These are phyloP conservation scores for Microctenopoma stevenorrisi DNA, from an alignment of 2,797 vertebrate species.

Conservation along the genomic window DNA sequence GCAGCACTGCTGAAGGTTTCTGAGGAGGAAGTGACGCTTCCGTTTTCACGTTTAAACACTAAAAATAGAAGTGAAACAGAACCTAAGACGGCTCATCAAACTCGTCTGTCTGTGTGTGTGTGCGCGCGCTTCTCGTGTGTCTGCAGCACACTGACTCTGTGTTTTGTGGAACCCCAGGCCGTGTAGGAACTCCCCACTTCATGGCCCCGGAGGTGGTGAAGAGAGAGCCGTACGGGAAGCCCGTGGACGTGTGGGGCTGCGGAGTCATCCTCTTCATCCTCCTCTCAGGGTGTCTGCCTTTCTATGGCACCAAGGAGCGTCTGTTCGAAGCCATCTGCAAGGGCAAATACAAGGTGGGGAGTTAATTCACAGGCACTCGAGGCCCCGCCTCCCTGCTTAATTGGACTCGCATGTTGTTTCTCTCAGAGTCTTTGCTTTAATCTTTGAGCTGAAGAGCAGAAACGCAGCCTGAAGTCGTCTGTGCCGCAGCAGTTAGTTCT, in stretches of 20 bases:
- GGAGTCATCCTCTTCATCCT: slow-evolving; percentile 98
- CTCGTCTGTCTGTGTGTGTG: neutral
- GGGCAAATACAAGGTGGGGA: slow-evolving; percentile 98
- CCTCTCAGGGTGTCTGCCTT: slow-evolving; percentile 95
- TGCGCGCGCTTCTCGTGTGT: neutral
- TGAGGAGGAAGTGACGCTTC: slow-evolving; percentile 1
- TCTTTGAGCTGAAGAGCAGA: neutral
- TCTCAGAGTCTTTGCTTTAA: neutral
- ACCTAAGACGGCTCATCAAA: neutral
- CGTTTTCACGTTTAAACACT: neutral
- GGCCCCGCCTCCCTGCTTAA: neutral
- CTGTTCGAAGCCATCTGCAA: slow-evolving; percentile 97
- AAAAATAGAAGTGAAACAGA: neutral
- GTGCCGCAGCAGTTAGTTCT: no score
- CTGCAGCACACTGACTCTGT: neutral
- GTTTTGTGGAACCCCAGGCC: slow-evolving; percentile 78
- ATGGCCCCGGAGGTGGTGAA: slow-evolving; percentile 99
- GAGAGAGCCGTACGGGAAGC: slow-evolving; percentile 96
- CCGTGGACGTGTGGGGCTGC: slow-evolving; percentile 98
- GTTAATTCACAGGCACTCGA: neutral
- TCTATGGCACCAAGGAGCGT: slow-evolving; percentile 97
- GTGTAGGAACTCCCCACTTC: slow-evolving; percentile 97
- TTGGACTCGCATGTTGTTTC: neutral
- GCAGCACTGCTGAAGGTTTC: neutral
- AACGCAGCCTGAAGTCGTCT: neutral